Percentiles rank a stretch among this genome's conserved stretches.
Conservation (phyloP, 2,888 invertebrate genomes). For the Thelaira solivaga region DNA sequence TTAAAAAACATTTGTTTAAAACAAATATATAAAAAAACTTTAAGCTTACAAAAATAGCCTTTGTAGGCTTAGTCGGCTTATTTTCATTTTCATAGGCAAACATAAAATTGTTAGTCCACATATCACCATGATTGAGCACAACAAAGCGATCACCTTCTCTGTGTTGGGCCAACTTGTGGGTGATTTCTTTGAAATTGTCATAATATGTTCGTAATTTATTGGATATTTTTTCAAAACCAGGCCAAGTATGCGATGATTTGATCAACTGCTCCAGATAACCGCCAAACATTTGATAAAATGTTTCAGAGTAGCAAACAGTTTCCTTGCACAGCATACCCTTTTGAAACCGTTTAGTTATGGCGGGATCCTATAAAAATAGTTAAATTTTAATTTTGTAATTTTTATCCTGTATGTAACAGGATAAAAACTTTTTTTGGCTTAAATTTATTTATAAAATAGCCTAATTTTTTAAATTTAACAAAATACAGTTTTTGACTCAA, state of each 20-base stretch:
- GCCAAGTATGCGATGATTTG: constrained; percentile 64
- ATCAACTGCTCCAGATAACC: constrained; percentile 68
- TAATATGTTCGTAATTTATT: constrained; percentile 69
- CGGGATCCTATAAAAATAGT: constrained; percentile 65
- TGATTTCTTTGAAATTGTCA: constrained; percentile 70
- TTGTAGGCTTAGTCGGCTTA: constrained; percentile 70
- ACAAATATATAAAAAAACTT: background rate
- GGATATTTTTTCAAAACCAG: constrained; percentile 69
- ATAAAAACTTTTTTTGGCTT: no score
- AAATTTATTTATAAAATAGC: no score
- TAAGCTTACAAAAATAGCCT: constrained; percentile 74
- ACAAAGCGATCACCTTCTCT: constrained; percentile 64
- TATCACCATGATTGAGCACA: constrained; percentile 79
- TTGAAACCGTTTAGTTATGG: constrained; percentile 67
- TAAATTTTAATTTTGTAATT: no score
- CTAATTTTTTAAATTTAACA: no score
- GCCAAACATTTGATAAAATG: constrained; percentile 67
- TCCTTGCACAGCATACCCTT: constrained; percentile 71
- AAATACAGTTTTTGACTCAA: no score
- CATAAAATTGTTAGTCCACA: constrained; percentile 79
- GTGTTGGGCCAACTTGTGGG: constrained; percentile 67
- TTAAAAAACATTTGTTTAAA: background rate
- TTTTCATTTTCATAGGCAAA: constrained; percentile 73
- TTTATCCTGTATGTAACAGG: no score
- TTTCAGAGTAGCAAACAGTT: constrained; percentile 66